Evolutionary conservation across 2,797 vertebrate genomes (phyloP), one percentile per base, ranked within the genome.

Genomic region (Carapus acus): DNA sequence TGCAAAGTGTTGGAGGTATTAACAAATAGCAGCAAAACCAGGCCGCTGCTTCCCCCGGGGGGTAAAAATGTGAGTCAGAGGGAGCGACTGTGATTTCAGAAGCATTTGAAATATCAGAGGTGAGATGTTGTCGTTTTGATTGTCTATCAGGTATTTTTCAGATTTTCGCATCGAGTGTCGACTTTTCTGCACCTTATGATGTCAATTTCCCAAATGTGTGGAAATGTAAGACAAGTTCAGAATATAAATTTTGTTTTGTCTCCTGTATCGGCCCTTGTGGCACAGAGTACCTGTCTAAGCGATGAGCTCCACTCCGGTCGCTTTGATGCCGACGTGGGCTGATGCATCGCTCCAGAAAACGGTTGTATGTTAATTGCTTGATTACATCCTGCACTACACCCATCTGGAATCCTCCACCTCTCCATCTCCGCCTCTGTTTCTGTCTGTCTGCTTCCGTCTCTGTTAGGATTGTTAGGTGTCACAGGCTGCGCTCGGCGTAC

Each of bases 401-500:
- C 11, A 12, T 33, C 31, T 33, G 31, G 31, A 33, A 33, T 7
- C 11, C 14, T 31, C 5, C 24, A 27, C 17, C 18, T 4, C 34
- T 18, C 38, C 27, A 7, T 39, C 47, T 37, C 42, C 6, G 43
- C 17, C 11, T 12, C 58, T 37, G 43, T 2, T 3, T 36, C 17
- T 40, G 43, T 72, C 53, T 49, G 15, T 63, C 58, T 24, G 50
- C 37, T 38, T 58, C 75, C 43, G 73, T 56, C 54, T 52, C 60
- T 66, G 54, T 17, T 55, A 38, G 55, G 44, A 77, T 54, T 8
- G 34, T 51, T 73, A 48, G 54, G 39, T 84, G 83, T 85, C 82
- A 86, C 80, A 76, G 68, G 67, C 77, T 65, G 72, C 70, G 60
- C 73, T 79, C 69, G 74, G 46, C 62, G 61, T 67, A 54, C 56